phyloP scores from a whole-genome alignment of 2,797 vertebrate genomes.

The Mus spretus region DNA sequence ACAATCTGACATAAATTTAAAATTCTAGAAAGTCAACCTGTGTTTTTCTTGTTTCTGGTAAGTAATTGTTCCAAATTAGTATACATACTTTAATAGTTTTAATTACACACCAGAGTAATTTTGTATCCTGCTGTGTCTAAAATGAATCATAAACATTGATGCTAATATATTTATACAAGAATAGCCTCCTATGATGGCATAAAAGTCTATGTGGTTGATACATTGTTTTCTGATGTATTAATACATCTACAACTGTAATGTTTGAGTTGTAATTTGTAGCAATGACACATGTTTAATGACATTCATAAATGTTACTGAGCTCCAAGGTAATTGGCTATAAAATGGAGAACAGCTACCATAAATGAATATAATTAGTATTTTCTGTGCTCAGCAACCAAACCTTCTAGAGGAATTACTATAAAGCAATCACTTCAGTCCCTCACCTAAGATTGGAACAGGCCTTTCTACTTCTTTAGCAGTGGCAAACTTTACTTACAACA shows the following conservation, averaged over 20 bases:
- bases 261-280: slow-evolving; percentile 50
- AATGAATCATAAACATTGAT: slow-evolving; percentile 47
- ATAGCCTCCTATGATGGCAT: not conserved
- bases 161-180: not conserved
- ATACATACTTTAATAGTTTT: slow-evolving; percentile 20
- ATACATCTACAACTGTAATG: not conserved
- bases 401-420: not conserved
- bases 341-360: slow-evolving; percentile 26
- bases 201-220: slow-evolving; percentile 19
- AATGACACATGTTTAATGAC: slow-evolving; percentile 69
- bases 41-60: not conserved
- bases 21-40: not conserved
- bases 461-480: not conserved
- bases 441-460: not conserved
- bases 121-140: slow-evolving; percentile 42
- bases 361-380: slow-evolving; percentile 64
- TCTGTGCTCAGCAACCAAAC: not conserved
- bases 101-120: slow-evolving; percentile 43
- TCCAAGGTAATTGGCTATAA: slow-evolving; percentile 70
- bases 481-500: not conserved
- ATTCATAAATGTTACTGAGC: slow-evolving; percentile 66
- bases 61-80: not conserved
- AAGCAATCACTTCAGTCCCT: not conserved
- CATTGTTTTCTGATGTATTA: slow-evolving; percentile 42
- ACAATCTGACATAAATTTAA: not conserved